Conservation (phyloP, 2,888 invertebrate genomes). For the Drosophila acutilabella region DNA sequence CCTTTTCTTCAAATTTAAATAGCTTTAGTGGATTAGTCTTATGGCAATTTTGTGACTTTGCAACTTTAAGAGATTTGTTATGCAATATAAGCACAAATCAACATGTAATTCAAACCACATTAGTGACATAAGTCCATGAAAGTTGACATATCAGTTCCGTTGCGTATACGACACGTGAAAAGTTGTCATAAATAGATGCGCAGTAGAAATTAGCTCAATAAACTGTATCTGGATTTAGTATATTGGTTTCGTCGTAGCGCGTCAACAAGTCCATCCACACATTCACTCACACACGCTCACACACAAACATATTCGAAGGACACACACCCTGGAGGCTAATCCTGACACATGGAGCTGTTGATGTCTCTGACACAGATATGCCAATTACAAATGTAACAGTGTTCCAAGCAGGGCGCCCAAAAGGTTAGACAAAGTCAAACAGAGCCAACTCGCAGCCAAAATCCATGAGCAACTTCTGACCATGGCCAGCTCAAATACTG, state of each 20-base stretch:
- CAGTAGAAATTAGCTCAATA: conserved; percentile 23
- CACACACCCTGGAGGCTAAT: conserved; percentile 44
- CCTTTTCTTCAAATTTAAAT: conserved; percentile 58
- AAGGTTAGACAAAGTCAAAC: conserved; percentile 69
- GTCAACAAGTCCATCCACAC: conserved; percentile 31
- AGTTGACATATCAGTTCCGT: background rate
- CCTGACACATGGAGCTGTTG: conserved; percentile 47
- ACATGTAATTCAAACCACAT: conserved; percentile 17
- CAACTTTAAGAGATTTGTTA: conserved; percentile 38
- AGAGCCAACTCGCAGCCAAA: conserved; percentile 34
- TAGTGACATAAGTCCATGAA: background rate
- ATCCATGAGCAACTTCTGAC: conserved; percentile 40
- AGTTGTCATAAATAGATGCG: conserved; percentile 10
- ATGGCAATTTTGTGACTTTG: conserved; percentile 10
- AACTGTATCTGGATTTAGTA: conserved; percentile 20
- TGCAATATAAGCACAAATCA: conserved; percentile 22
- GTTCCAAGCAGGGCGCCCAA: conserved; percentile 17
- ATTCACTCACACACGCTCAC: conserved; percentile 17
- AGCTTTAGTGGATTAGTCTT: conserved; percentile 38
- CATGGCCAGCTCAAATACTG: conserved; percentile 56
- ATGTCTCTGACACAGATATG: conserved; percentile 64
- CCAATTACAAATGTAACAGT: conserved; percentile 67
- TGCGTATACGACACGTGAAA: conserved; percentile 14
- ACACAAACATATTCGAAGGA: conserved; percentile 14
- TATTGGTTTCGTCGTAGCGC: conserved; percentile 16